Conservation (phyloP, 35 echinoderm and acorn worm species). For the Lytechinus pictus region DNA sequence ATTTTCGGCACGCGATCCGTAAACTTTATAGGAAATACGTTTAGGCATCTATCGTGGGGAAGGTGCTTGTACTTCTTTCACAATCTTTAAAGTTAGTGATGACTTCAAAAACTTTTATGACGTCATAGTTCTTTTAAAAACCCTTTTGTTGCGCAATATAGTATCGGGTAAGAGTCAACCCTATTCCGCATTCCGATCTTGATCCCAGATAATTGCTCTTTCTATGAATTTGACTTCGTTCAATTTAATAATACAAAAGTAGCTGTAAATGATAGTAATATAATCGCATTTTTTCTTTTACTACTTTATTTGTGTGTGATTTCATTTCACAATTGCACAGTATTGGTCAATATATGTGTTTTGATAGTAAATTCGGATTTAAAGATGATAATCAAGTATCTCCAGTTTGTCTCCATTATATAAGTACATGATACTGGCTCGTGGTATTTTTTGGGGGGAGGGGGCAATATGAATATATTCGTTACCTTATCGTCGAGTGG, state of each 20-base stretch:
- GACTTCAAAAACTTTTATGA: background rate
- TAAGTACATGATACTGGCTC: too few species aligned
- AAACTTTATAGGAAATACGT: background rate
- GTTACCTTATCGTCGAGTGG: background rate
- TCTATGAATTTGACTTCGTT: background rate
- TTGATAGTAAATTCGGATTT: too few species aligned
- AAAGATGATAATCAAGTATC: too few species aligned
- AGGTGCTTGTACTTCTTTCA: background rate
- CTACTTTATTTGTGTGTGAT: background rate
- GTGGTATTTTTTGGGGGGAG: too few species aligned
- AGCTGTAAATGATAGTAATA: background rate
- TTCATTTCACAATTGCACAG: background rate
- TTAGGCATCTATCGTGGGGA: background rate
- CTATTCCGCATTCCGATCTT: background rate
- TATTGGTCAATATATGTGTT: background rate
- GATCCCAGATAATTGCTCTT: background rate
- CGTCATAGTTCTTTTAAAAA: background rate
- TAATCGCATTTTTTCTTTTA: too few species aligned
- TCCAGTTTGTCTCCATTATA: too few species aligned
- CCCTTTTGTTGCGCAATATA: background rate
- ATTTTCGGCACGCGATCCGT: slow-evolving; percentile 33
- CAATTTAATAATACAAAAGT: background rate
- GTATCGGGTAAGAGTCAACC: background rate
- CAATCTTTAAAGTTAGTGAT: background rate
- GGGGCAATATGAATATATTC: too few species aligned